Evolutionary conservation across 92 coral and sea anemone genomes (phyloP), one percentile per base, ranked within the genome.

Genomic region (Heliopora coerulea): DNA sequence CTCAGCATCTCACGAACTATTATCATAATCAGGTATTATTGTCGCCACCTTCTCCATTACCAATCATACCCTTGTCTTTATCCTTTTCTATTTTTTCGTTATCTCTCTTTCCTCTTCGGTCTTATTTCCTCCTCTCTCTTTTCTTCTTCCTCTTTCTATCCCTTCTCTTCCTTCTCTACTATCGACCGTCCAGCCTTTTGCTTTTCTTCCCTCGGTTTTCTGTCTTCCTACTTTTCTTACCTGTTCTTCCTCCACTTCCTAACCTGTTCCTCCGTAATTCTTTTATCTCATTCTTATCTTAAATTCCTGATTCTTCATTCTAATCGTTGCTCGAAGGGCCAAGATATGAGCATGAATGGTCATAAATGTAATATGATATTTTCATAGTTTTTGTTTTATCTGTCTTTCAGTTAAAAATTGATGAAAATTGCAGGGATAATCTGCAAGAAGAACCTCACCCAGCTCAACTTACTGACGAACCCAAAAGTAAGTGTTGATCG

Each of bases 11-110:
- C 1, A 52, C 77, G 2, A 33, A 10, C 27, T 54, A 27, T 6
- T 70, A 70, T 54, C 77, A 70, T 52, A 70, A 70, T 27, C 62
- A 70, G 76, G 76, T 69, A 34, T 52, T 12, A n/a, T 4, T 7
- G 3, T 39, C 18, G 14, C 48, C 33, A 37, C n/a, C n/a, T n/a
- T n/a, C n/a, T n/a, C n/a, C n/a, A n/a, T n/a, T n/a, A n/a, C n/a
- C n/a, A n/a, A n/a, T n/a, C n/a, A n/a, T n/a, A 59, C 33, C 9
- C 19, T 24, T 59, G 34, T 6, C 11, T 37, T 11, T 11, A 4
- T 11, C 42, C 11, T 17, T 17, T 50, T 17, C 26, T 50, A 6
- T 50, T 23, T 5, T 50, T 23, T 17, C n/a, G 17, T 17, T 50
- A 5, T 50, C 58, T 23, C 26, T 50, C 58, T 50, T 50, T 17